phyloP scores from a whole-genome alignment of 2,797 vertebrate genomes.

The Martes flavigula region DNA sequence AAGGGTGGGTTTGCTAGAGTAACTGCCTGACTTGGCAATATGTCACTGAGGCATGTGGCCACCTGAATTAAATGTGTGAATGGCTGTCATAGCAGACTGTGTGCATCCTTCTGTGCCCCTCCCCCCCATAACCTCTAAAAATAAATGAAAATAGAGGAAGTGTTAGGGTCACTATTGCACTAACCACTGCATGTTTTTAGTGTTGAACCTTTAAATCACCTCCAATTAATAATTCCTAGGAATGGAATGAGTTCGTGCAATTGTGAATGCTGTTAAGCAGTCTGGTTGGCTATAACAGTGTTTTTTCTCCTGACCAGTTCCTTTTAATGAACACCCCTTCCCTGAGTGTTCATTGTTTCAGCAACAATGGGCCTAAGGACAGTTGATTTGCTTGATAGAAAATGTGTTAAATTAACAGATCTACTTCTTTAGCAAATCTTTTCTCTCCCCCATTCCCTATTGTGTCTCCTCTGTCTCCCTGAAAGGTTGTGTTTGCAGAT shows the following conservation, averaged over 20 bases:
- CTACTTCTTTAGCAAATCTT: constrained; percentile 81
- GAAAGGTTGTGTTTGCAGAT: constrained; percentile 75
- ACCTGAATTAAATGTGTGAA: background rate
- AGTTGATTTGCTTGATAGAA: constrained; percentile 87
- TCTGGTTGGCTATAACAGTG: constrained; percentile 79
- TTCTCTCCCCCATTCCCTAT: constrained; percentile 74
- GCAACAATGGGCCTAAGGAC: constrained; percentile 83
- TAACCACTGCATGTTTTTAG: background rate
- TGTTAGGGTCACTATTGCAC: background rate
- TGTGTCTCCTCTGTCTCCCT: constrained; percentile 80
- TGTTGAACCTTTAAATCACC: background rate
- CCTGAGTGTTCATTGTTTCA: constrained; percentile 84
- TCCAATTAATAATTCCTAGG: constrained; percentile 76
- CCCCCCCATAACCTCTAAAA: background rate
- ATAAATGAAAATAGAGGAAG: background rate
- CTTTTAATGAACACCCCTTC: constrained; percentile 84
- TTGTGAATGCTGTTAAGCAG: constrained; percentile 81
- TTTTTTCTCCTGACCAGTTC: constrained; percentile 80
- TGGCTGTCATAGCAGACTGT: background rate
- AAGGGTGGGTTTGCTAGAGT: background rate
- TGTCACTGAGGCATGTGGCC: background rate
- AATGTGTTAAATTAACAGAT: constrained; percentile 87
- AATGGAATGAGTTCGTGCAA: constrained; percentile 69
- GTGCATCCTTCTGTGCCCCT: background rate
- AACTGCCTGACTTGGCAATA: background rate